Percentiles rank a stretch among this genome's conserved stretches.
phyloP scores from a whole-genome alignment of 1,140 invertebrate species.

The Aphidius gifuensis region DNA sequence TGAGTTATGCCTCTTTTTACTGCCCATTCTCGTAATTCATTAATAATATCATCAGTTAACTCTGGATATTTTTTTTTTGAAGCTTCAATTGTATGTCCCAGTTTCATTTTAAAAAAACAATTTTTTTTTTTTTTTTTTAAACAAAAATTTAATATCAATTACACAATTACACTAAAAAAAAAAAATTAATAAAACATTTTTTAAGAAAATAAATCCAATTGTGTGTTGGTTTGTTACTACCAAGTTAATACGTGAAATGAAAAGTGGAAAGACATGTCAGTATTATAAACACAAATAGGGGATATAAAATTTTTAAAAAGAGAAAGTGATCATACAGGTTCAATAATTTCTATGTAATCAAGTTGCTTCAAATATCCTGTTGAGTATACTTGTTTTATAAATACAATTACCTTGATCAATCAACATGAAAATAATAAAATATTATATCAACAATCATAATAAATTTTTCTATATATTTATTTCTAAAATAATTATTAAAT shows the following conservation, averaged over 20 bases:
- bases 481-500: too few relatives aligned
- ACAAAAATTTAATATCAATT: conserved; percentile 3
- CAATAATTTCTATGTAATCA: not conserved
- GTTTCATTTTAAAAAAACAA: conserved; percentile 34
- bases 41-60: conserved; percentile 36
- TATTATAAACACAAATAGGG: not conserved
- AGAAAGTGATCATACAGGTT: conserved; percentile 2
- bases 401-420: too few relatives aligned
- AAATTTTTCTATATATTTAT: too few relatives aligned
- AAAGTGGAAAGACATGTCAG: not conserved
- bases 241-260: conserved; percentile 1
- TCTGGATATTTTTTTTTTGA: conserved; percentile 35
- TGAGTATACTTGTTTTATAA: too few relatives aligned
- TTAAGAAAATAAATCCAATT: not conserved
- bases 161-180: not conserved
- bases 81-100: conserved; percentile 39
- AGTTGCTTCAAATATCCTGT: too few relatives aligned
- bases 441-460: too few relatives aligned
- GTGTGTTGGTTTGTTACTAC: not conserved
- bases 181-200: not conserved
- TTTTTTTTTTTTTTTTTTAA: not conserved
- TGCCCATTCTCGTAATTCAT: conserved; percentile 35
- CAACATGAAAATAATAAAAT: too few relatives aligned
- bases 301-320: conserved; percentile 1
- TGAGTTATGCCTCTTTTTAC: conserved; percentile 29